Base-by-base conservation (phyloP, 1,140 invertebrate species). In the Drosophila serrata region DNA sequence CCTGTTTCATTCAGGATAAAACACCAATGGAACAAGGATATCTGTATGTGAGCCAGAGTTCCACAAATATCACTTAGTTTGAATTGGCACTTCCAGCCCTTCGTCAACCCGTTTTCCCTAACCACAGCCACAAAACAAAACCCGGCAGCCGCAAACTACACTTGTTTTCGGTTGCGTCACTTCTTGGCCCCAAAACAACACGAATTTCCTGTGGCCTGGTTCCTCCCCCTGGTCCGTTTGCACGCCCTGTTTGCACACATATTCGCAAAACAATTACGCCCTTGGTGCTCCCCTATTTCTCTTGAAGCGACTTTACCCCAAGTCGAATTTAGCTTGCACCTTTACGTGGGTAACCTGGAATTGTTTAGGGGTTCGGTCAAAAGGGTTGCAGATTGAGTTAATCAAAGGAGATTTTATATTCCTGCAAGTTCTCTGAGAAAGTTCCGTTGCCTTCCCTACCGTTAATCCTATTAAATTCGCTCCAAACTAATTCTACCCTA, bases 221-320 rank as follows among this genome's bases (percentile, higher is more conserved):
- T 1, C 9, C n/a, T 8, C 39, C 3, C 17, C 27, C 13, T 8
- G 22, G 9, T 17, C 17, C 17, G 17, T 19, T 46, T 22, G 22
- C 15, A 15, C 24, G 24, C 22, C 27, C 61, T 46, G 43, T 79
- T 73, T 64, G 67, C 67, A 79, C 45, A 79, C n/a, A 73, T 59
- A 60, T 79, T 79, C 42, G 33, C 51, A 73, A 79, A 73, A 79
- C 67, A 72, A 79, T 79, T 78, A 78, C 75, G 64, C 39, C 31
- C 42, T 61, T 49, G 46, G 48, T 55, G 37, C 35, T 37, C 31
- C 22, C 7, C 11, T 13, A n/a, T n/a, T 24, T 24, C 22, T 0
- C 22, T 2, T 24, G 13, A 3, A 39, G 27, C 3, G 39, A 43
- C 27, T 24, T 17, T 37, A 33, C 35, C 13, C 4, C 53, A 6